phyloP scores from a whole-genome alignment of 2,888 invertebrate genomes.

The Latheticus oryzae region DNA sequence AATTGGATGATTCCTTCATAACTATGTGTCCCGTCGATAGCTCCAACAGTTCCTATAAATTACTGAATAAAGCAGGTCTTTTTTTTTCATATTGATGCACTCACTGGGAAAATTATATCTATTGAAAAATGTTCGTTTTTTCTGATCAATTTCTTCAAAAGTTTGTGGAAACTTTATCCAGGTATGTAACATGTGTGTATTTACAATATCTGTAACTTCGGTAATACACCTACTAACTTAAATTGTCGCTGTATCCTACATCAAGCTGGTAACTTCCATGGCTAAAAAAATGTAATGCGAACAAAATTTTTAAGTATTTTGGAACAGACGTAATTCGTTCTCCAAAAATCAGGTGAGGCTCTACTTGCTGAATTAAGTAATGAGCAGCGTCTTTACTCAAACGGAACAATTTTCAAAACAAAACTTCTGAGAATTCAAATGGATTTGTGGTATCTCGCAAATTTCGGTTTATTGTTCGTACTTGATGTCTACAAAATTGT shows the following conservation, averaged over 20 bases:
- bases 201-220: slow-evolving; percentile 8
- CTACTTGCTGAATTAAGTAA: background rate
- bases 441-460: slow-evolving; percentile 2
- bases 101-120: slow-evolving; percentile 8
- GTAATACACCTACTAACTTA: slow-evolving; percentile 11
- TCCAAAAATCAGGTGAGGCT: background rate
- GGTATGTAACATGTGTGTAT: background rate
- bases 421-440: background rate
- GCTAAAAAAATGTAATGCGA: slow-evolving; percentile 24
- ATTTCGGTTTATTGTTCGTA: background rate
- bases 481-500: too few species aligned
- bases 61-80: too few species aligned
- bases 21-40: slow-evolving; percentile 29
- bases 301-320: background rate
- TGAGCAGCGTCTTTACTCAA: background rate
- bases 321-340: background rate
- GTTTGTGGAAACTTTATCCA: slow-evolving; percentile 22
- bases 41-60: too few species aligned
- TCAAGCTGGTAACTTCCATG: slow-evolving; percentile 18
- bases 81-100: too few species aligned
- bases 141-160: slow-evolving; percentile 6
- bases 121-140: background rate
- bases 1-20: background rate
- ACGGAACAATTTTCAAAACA: background rate
- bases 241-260: slow-evolving; percentile 2